Percentiles rank a stretch among this genome's conserved stretches.
phyloP scores from a whole-genome alignment of 2,888 invertebrate species.

The Zygogramma bicolorata region DNA sequence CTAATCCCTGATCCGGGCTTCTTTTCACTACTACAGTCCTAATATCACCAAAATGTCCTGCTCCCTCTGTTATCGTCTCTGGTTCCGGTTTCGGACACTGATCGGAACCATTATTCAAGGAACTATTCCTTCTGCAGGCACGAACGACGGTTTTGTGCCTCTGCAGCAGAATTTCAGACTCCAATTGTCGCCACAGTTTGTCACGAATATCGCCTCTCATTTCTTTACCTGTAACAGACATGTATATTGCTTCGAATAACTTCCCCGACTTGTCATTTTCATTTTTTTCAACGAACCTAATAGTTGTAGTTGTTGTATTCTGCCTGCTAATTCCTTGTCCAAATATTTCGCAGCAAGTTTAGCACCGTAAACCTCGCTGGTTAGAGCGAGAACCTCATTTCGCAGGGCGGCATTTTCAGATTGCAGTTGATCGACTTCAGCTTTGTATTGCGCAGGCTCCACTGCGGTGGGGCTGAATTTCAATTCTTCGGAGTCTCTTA shows the following conservation, averaged over 20 bases:
- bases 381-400: constrained; percentile 79
- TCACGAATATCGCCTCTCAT: constrained; percentile 85
- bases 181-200: constrained; percentile 84
- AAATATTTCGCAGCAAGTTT: constrained; percentile 87
- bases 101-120: constrained; percentile 58
- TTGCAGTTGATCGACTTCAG: constrained; percentile 73
- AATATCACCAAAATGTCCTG: constrained; percentile 69
- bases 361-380: constrained; percentile 87
- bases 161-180: constrained; percentile 88
- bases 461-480: constrained; percentile 64
- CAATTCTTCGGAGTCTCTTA: constrained; percentile 57
- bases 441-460: constrained; percentile 66
- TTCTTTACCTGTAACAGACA: constrained; percentile 71
- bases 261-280: too few relatives aligned
- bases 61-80: constrained; percentile 56
- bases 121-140: constrained; percentile 71
- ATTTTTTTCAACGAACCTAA: constrained; percentile 72
- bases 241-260: too few relatives aligned
- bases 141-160: constrained; percentile 84
- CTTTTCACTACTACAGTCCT: constrained; percentile 77
- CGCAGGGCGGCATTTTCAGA: constrained; percentile 79
- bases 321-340: constrained; percentile 85
- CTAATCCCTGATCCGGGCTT: constrained; percentile 83
- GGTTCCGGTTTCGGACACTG: constrained; percentile 58
- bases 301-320: constrained; percentile 88